Evolutionary conservation across 2,113 vertebrate species (phyloP).

Genomic region (Tetrax tetrax): DNA sequence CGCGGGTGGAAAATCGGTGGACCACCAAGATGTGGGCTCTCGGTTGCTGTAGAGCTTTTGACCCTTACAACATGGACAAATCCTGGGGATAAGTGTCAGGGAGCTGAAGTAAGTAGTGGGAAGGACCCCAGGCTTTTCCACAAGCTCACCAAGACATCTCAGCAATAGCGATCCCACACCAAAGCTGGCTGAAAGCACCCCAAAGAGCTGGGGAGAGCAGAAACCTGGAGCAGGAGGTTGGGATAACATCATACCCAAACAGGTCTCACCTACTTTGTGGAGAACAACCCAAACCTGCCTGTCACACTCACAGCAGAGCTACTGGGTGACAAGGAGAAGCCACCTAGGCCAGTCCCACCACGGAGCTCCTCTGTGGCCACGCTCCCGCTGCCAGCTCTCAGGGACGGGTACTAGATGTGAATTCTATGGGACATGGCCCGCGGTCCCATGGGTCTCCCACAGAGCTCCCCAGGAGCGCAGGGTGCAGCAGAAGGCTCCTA

Average conservation of each 20-base stretch:
- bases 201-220: background rate
- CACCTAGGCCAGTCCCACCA: background rate
- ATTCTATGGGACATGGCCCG: accelerated
- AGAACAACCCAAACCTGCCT: background rate
- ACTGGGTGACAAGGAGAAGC: background rate
- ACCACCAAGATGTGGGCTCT: background rate
- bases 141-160: background rate
- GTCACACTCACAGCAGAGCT: background rate
- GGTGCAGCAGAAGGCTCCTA: background rate
- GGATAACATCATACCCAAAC: background rate
- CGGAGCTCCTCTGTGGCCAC: background rate
- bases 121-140: background rate
- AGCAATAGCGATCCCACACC: background rate
- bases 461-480: background rate
- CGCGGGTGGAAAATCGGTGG: background rate
- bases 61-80: background rate
- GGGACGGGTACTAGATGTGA: accelerated
- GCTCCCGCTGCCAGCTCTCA: background rate
- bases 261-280: background rate
- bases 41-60: background rate
- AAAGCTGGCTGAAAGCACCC: background rate
- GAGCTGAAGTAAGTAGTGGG: background rate
- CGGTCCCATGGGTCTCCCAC: accelerated
- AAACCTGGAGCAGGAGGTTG: background rate
- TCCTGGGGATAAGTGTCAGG: background rate